A percentile compares a stretch with the other conserved stretches of the same genome.
phyloP scores from a whole-genome alignment of 2,888 invertebrate genomes.

The Lasioglossum marginatum region DNA sequence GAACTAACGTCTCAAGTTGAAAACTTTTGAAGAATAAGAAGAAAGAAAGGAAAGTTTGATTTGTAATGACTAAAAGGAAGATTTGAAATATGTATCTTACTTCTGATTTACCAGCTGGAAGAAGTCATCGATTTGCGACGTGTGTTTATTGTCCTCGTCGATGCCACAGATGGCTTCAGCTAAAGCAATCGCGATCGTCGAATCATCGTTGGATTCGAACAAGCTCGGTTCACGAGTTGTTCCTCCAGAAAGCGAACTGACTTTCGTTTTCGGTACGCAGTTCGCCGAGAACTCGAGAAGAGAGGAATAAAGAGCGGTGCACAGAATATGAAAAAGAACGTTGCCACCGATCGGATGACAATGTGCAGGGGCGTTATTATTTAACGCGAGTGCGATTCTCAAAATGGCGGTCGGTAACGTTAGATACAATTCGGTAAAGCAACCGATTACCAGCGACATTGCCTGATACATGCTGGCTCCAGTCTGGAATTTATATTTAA shows the following conservation, averaged over 20 bases:
- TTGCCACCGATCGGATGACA: constrained; percentile 90
- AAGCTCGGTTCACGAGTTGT: constrained; percentile 58
- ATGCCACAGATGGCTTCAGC: constrained; percentile 92
- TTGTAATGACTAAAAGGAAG: too few species aligned
- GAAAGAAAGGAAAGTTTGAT: neutral
- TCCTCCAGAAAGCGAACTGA: neutral
- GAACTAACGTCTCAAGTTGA: too few species aligned
- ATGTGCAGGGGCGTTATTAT: constrained; percentile 89
- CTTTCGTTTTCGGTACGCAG: neutral
- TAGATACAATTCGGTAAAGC: constrained; percentile 89
- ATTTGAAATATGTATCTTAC: constrained; percentile 36
- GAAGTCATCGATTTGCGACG: constrained; percentile 89
- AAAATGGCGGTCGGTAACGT: constrained; percentile 88
- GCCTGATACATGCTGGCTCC: constrained; percentile 93
- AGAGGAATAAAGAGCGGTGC: constrained; percentile 89
- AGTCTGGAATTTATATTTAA: constrained; percentile 82
- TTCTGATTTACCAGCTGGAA: constrained; percentile 77
- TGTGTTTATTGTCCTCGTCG: constrained; percentile 92
- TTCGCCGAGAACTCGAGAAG: constrained; percentile 67
- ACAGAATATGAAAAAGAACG: constrained; percentile 87
- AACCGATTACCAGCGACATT: constrained; percentile 90
- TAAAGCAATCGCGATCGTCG: constrained; percentile 87
- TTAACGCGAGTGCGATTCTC: constrained; percentile 86
- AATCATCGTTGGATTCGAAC: constrained; percentile 71
- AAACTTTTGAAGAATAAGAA: neutral